Evolutionary conservation across 2,888 invertebrate genomes (phyloP), one percentile per base, ranked within the genome.

Genomic region (Anorthoa munda): DNA sequence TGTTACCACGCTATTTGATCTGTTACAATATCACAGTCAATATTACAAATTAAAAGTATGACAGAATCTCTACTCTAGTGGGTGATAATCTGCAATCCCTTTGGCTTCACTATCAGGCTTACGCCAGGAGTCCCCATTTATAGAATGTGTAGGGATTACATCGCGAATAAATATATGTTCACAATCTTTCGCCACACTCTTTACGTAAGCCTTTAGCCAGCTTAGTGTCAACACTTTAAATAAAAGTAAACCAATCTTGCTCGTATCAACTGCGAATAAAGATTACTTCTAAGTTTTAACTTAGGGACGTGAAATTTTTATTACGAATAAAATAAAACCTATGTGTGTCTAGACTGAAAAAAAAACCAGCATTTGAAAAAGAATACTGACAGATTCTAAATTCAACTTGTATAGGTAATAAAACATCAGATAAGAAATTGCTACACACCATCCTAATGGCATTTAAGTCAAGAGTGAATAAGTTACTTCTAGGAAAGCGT

Each of bases 221-320:
- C 70, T 82, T 71, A 70, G 60, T 67, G 75, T 61, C 70, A 70
- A 70, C 68, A 69, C 26, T 61, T 83, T 67, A 58, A 82, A 60
- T 83, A 82, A 75, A 74, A 79, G 56, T 58, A 75, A 67, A 69
- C 39, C 48, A 67, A 69, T 46, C 48, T 31, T 46, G 21, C 31
- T 74, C n/a, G 31, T 31, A 56, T n/a, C 17, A 46, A 60, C 46
- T 50, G 39, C 55, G 23, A 39, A 26, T 63, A 73, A 82, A 63
- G 68, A 56, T 75, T 63, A 60, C 18, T 15, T 68, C n/a, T 51
- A 61, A 60, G 58, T 61, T n/a, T 11, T 64, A 23, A 46, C 45
- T 46, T 23, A 55, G 23, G 23, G 21, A 18, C 3, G 64, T 50
- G 65, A 13, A 66, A 31, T 65, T 51, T 59, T 9, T 72, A 56